Evolutionary conservation across 2,797 vertebrate species (phyloP), one percentile per base, ranked within the genome.

Genomic region (Miichthys miiuy): DNA sequence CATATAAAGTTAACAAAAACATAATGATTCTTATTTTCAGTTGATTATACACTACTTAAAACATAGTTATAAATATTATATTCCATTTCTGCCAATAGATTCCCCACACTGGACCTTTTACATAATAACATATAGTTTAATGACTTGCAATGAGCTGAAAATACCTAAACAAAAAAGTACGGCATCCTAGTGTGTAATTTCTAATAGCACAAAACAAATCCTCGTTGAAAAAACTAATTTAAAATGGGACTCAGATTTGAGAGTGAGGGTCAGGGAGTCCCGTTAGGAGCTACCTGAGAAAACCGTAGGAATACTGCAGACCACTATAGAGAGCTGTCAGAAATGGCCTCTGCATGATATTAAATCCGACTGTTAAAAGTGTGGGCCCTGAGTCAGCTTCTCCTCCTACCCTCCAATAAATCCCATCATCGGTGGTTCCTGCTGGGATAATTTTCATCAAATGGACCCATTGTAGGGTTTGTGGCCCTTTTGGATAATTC

Each of bases 371-470:
- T n/a, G n/a, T 41, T 7, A 2, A 17, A 7, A 60, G 13, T 68
- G 47, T 21, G 23, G 34, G 23, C 27, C 20, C n/a, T 7, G 25
- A 18, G 9, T 44, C 18, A 14, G 41, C 13, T 1, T 14, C 14
- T 17, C 16, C 9, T n/a, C 16, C n/a, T 48, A 46, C 17, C 18
- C 16, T 56, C 60, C 25, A 11, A 44, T 9, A 17, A 52, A 47
- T 17, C 27, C 54, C 8, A 12, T 48, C 23, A 14, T 76, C 34
- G 34, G 34, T 69, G 16, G 77, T 79, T 77, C 68, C 54, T 69
- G 72, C 75, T 69, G 58, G 52, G 70, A 66, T 74, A 62, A 79
- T 87, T 82, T 83, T 83, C 51, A 50, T 75, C 56, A 78, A 75
- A 73, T 5, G 25, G 57, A 80, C 47, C 68, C 42, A 5, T 67